phyloP scores from a whole-genome alignment of 2,888 invertebrate genomes.

The Drosophila maculinotata region DNA sequence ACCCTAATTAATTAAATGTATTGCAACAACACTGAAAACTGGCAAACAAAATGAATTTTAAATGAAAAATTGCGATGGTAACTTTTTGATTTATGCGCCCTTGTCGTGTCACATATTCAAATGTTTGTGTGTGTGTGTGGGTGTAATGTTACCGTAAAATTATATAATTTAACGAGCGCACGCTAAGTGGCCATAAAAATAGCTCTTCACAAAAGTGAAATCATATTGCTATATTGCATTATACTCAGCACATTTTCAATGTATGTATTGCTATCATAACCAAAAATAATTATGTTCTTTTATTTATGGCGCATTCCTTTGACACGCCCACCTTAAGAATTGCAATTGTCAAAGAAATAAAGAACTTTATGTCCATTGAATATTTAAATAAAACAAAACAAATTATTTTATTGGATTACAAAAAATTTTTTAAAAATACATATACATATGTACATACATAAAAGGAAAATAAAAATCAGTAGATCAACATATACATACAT shows the following conservation, averaged over 20 bases:
- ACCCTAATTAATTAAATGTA: conserved; percentile 72
- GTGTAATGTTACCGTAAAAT: conserved; percentile 15
- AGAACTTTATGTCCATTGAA: no score
- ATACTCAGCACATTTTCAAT: background rate
- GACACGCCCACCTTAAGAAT: no score
- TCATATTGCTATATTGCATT: conserved; percentile 9
- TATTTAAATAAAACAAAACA: no score
- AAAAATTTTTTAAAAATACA: no score
- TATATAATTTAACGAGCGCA: conserved; percentile 28
- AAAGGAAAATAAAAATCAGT: no score
- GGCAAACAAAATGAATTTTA: conserved; percentile 50
- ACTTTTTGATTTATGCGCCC: conserved; percentile 56
- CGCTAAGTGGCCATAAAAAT: conserved; percentile 38
- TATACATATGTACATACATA: no score
- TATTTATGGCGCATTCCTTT: no score
- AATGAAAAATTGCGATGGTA: conserved; percentile 52
- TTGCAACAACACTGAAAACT: conserved; percentile 45
- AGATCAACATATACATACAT: no score
- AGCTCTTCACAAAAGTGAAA: conserved; percentile 31
- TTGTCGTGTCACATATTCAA: conserved; percentile 15
- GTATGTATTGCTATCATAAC: no score
- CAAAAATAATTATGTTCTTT: no score
- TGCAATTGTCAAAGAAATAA: no score
- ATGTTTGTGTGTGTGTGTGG: conserved; percentile 12
- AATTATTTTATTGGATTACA: no score